A percentile compares a stretch with the other conserved stretches of the same genome.
phyloP scores from a whole-genome alignment of 1,140 invertebrate genomes.

The Diorhabda sublineata region DNA sequence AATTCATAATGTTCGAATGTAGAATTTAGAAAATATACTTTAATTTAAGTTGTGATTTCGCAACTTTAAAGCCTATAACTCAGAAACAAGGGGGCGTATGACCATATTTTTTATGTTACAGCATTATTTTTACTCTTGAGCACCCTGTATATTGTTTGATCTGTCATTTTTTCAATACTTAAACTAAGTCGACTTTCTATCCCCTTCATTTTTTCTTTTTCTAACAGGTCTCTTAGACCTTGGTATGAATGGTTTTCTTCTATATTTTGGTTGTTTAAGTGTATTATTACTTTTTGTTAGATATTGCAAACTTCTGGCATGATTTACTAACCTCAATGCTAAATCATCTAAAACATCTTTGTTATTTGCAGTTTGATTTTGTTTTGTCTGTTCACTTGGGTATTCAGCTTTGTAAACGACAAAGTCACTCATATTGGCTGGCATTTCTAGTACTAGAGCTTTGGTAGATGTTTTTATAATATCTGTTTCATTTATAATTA shows the following conservation, averaged over 20 bases:
- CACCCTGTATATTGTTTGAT: background rate
- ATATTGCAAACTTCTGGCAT: conserved; percentile 39
- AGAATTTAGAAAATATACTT: too few species aligned
- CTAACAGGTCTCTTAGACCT: conserved; percentile 21
- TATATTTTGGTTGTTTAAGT: conserved; percentile 28
- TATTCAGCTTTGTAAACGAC: conserved; percentile 34
- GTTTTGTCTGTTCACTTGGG: conserved; percentile 18
- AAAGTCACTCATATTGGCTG: conserved; percentile 20
- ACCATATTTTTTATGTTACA: too few species aligned
- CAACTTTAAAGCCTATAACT: too few species aligned
- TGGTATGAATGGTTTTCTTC: conserved; percentile 24
- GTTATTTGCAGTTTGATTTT: conserved; percentile 15
- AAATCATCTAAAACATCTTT: conserved; percentile 37
- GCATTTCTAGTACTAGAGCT: conserved; percentile 24
- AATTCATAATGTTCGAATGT: too few species aligned
- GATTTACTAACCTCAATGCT: conserved; percentile 37
- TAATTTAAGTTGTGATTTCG: too few species aligned
- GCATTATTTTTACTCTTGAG: too few species aligned
- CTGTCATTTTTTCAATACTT: background rate
- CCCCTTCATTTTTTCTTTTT: conserved; percentile 13
- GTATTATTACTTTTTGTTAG: conserved; percentile 27
- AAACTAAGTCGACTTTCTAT: background rate
- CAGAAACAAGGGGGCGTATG: too few species aligned
- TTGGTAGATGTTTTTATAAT: conserved; percentile 17
- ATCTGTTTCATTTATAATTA: background rate